Evolutionary conservation across 2,113 vertebrate species (phyloP), one percentile per base, ranked within the genome.

Genomic region (Larimichthys crocea): DNA sequence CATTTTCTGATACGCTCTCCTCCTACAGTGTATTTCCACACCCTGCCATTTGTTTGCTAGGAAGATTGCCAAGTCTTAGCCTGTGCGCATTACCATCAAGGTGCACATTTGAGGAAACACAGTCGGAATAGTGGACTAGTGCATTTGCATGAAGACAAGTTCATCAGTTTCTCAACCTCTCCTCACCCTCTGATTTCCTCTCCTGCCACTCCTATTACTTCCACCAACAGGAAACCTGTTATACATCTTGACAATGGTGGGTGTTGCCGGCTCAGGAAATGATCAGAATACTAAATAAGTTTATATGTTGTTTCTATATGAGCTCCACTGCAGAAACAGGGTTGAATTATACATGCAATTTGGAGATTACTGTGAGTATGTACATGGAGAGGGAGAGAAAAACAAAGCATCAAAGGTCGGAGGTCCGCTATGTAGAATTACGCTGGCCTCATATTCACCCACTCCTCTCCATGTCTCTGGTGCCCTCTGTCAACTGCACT

Each of bases 331-430:
- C 67, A 77, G 50, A 67, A 83, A 80, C 63, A 10, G 49, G 48
- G 44, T 24, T 89, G 68, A 91, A 90, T 91, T 91, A 91, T 83
- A 90, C 85, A 91, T 89, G 82, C 44, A 65, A 9, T 88, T 84
- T 79, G 64, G 66, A 85, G 62, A 78, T 80, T 67, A 49, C 75
- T 64, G 63, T 10, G 69, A 82, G 67, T 75, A 42, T 76, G 56
- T 59, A 48, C 40, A 17, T 26, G n/a, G 12, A 69, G 64, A 60
- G 3, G 8, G 55, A 26, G 31, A 42, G 50, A 57, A 62, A 88
- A 86, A 86, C 29, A 84, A 88, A 88, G 68, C 26, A 0, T 42
- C 1, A 73, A 61, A 89, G 85, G 88, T 89, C 22, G 17, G 42
- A 74, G 78, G 55, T 70, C 29, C 2, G 22, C 52, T 69, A 65